Evolutionary conservation across 37 sponge, comb jelly and placozoan genomes (phyloP), one percentile per base, ranked within the genome.

Genomic region (Beroe forskalii): DNA sequence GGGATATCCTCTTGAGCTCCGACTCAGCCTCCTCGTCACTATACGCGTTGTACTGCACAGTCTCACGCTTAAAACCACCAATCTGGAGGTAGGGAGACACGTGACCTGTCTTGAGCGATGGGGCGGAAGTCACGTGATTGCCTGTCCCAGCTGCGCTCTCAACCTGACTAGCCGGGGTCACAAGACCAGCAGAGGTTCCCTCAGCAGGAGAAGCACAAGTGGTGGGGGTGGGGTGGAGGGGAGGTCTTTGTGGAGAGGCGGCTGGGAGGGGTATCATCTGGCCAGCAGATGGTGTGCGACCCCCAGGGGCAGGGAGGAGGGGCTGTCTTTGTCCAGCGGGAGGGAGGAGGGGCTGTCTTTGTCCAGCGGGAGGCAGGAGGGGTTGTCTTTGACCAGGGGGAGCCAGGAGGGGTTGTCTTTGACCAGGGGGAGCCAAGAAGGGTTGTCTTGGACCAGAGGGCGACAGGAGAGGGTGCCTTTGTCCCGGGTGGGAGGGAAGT

Each of bases 21-120:
- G 72, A 32, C 38, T 69, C 72, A n/a, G 30, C 31, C 66, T 64
- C 66, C 38, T 69, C 72, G 17, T 69, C 72, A 33, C 72, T 69
- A 17, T 69, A 69, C 72, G 32, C 55, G 12, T 48, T 48, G 55
- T 17, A 48, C 55, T 48, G 55, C 12, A 48, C 55, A 6, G 55
- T 17, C 12, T 48, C 55, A 6, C 55, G 55, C n/a, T n/a, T n/a
- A n/a, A n/a, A n/a, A 12, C 12, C 55, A 17, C 12, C 12, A 48
- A 17, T 17, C 12, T 12, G 6, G 12, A 12, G 55, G 12, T 48
- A 48, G 55, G 55, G 55, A 6, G 55, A 48, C 12, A 12, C 55
- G 12, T 12, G 55, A 12, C 55, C 55, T 12, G 6, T 6, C 12
- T 48, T 48, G 6, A 48, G 55, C 55, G 12, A 12, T 48, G 55